phyloP scores from a whole-genome alignment of 2,888 invertebrate species.

The Hedya salicella region DNA sequence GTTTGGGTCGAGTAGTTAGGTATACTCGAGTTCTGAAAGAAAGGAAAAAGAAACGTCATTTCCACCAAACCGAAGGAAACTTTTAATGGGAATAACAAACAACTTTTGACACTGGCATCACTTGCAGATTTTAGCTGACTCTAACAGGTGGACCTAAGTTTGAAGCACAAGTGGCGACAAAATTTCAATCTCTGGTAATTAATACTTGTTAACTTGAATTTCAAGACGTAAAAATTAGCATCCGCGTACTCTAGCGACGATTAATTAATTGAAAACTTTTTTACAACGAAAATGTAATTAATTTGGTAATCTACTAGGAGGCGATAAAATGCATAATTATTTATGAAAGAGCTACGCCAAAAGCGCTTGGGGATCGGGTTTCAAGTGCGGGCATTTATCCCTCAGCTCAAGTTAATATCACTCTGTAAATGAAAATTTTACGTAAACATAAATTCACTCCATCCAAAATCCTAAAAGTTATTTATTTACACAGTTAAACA shows the following conservation, averaged over 20 bases:
- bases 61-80: constrained; percentile 56
- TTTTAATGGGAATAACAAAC: constrained; percentile 65
- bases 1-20: constrained; percentile 31
- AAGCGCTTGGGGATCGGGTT: constrained; percentile 20
- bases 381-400: constrained; percentile 27
- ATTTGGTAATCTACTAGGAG: constrained; percentile 35
- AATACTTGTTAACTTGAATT: not conserved
- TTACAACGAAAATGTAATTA: constrained; percentile 26
- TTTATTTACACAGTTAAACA: constrained; percentile 5
- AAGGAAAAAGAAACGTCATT: constrained; percentile 48
- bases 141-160: not conserved
- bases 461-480: constrained; percentile 27
- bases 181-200: not conserved
- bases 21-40: constrained; percentile 24
- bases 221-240: not conserved
- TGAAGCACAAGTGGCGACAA: not conserved
- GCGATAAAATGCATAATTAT: constrained; percentile 41
- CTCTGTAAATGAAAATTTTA: constrained; percentile 34
- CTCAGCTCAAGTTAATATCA: constrained; percentile 38
- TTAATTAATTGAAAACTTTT: constrained; percentile 3
- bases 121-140: constrained; percentile 27
- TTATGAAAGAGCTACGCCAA: constrained; percentile 27
- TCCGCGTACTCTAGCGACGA: not conserved
- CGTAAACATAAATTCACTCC: constrained; percentile 38
- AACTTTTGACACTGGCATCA: constrained; percentile 46